Evolutionary conservation across 2,797 vertebrate species (phyloP).

Genomic region (Ficedula albicollis): DNA sequence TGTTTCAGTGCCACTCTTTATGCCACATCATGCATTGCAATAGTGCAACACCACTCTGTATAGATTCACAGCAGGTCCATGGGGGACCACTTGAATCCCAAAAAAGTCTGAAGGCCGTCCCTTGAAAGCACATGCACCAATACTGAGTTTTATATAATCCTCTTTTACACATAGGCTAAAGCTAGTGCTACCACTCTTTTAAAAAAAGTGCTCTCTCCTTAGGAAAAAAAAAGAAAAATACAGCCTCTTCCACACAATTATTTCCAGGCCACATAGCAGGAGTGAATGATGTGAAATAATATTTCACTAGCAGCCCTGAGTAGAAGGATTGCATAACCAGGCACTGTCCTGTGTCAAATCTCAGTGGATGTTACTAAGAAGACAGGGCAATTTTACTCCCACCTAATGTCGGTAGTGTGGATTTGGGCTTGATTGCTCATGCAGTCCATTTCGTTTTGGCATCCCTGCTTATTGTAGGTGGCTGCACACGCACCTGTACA

Average conservation of each 20-base stretch:
- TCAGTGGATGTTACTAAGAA: neutral
- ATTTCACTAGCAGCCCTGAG: slow-evolving; percentile 25
- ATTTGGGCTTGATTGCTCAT: neutral
- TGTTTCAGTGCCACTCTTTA: neutral
- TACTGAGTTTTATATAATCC: slow-evolving; percentile 23
- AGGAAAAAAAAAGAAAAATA: neutral
- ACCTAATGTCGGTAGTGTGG: neutral
- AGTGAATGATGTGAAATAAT: slow-evolving; percentile 48
- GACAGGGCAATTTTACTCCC: neutral
- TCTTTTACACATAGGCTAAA: neutral
- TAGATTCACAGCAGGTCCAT: neutral
- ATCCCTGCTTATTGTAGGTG: neutral
- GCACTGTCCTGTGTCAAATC: neutral
- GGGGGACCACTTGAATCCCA: neutral
- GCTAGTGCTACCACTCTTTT: neutral
- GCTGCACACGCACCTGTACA: neutral
- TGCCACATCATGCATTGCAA: neutral
- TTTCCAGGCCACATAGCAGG: slow-evolving; percentile 60
- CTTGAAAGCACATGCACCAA: neutral
- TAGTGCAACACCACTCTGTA: neutral
- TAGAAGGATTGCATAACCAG: slow-evolving; percentile 45
- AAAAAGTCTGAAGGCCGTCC: neutral
- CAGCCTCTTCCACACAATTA: slow-evolving; percentile 30
- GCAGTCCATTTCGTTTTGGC: neutral
- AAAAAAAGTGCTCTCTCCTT: neutral